Evolutionary conservation across 2,888 invertebrate genomes (phyloP).

Genomic region (Tromatobia lineatoria): DNA sequence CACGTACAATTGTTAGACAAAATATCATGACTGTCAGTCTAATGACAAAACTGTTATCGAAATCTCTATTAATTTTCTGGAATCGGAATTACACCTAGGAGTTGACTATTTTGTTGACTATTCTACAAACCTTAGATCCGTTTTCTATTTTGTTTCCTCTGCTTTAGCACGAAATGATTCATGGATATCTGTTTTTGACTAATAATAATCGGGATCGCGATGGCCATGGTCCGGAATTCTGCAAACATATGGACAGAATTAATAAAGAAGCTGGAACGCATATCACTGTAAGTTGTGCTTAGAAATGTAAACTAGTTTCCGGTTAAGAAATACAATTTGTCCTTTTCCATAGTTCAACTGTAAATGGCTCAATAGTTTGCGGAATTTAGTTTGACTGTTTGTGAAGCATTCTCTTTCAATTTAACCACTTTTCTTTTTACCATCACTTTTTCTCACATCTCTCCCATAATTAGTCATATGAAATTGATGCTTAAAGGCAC

Average conservation of each 20-base stretch:
- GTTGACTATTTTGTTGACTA: not conserved
- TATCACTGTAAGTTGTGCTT: conserved; percentile 88
- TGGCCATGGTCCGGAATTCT: conserved; percentile 98
- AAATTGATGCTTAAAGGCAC: too few species aligned
- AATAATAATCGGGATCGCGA: conserved; percentile 94
- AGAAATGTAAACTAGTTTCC: not conserved
- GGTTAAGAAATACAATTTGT: not conserved
- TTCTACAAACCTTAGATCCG: not conserved
- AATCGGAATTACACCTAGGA: not conserved
- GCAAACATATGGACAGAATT: conserved; percentile 96
- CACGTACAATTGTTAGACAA: too few species aligned
- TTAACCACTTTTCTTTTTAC: too few species aligned
- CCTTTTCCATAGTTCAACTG: not conserved
- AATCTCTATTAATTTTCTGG: not conserved
- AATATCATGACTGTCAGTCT: too few species aligned
- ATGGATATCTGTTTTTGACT: conserved; percentile 97
- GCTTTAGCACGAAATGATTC: conserved; percentile 98
- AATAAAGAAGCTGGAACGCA: conserved; percentile 94
- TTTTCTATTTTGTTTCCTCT: conserved; percentile 56
- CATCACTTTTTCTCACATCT: too few species aligned
- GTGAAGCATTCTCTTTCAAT: too few species aligned
- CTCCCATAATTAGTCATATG: too few species aligned
- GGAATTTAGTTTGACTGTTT: too few species aligned
- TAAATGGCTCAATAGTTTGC: too few species aligned
- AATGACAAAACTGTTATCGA: too few species aligned